A percentile compares a stretch with the other conserved stretches of the same genome.
Conservation (phyloP, 2,797 vertebrate species). For the Sebastes wilsoni region DNA sequence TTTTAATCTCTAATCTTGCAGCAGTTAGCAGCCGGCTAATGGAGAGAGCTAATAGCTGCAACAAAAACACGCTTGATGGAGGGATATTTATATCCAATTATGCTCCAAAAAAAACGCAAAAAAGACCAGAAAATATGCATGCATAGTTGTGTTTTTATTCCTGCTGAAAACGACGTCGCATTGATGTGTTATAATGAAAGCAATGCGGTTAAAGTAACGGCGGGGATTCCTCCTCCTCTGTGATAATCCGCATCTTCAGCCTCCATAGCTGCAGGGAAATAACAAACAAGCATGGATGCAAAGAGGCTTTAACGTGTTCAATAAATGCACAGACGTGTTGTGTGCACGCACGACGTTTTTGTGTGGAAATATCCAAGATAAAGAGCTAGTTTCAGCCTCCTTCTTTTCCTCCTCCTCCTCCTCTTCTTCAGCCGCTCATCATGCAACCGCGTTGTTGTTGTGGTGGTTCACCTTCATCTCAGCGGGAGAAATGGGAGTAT, state of each 20-base stretch:
- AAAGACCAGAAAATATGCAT: too few relatives aligned
- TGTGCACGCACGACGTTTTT: slow-evolving; percentile 50
- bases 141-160: too few relatives aligned
- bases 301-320: slow-evolving; percentile 37
- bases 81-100: too few relatives aligned
- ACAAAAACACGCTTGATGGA: slow-evolving; percentile 18
- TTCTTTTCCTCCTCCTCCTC: slow-evolving; percentile 54
- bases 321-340: slow-evolving; percentile 4
- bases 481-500: background rate
- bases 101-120: too few relatives aligned
- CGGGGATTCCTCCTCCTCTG: too few relatives aligned
- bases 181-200: too few relatives aligned
- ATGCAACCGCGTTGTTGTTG: slow-evolving; percentile 69
- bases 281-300: background rate
- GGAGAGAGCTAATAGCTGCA: slow-evolving; percentile 64
- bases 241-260: too few relatives aligned
- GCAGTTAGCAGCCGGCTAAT: slow-evolving; percentile 76
- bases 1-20: slow-evolving; percentile 43
- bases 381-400: slow-evolving; percentile 61
- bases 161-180: too few relatives aligned
- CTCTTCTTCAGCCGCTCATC: slow-evolving; percentile 70
- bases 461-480: slow-evolving; percentile 50
- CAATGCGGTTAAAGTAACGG: too few relatives aligned
- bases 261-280: too few relatives aligned
- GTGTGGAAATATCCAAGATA: slow-evolving; percentile 77